phyloP scores from a whole-genome alignment of 92 coral and sea anemone species.

The Umimayanthus chanpuru region DNA sequence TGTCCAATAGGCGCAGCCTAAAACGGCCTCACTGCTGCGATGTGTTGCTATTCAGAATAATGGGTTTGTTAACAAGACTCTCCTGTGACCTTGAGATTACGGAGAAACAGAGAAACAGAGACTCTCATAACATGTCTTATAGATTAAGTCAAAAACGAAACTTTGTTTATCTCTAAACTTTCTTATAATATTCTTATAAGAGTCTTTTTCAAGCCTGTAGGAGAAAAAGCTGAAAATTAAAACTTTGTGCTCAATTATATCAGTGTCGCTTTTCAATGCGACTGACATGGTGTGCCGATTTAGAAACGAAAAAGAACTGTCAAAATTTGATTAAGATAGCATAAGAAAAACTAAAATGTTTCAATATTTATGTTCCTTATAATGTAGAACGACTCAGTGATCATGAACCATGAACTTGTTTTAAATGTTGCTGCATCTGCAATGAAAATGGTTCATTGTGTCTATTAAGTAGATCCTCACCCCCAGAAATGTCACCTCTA shows the following conservation, averaged over 20 bases:
- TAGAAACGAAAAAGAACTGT: background rate
- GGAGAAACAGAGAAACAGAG: background rate
- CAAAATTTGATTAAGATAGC: background rate
- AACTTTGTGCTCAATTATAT: too few relatives aligned
- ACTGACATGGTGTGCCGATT: too few relatives aligned
- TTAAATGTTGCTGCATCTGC: background rate
- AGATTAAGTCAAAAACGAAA: background rate
- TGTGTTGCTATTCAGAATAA: slow-evolving; percentile 38
- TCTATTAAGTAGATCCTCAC: background rate
- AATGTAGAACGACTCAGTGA: background rate
- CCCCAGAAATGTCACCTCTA: background rate
- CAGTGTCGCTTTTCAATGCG: too few relatives aligned
- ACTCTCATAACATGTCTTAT: too few relatives aligned
- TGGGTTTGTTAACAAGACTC: slow-evolving; percentile 26
- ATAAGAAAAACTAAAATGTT: too few relatives aligned
- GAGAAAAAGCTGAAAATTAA: too few relatives aligned
- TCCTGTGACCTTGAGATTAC: background rate
- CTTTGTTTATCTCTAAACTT: background rate
- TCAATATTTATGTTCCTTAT: too few relatives aligned
- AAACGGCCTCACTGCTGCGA: slow-evolving; percentile 21
- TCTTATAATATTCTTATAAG: too few relatives aligned
- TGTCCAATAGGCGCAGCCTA: slow-evolving; percentile 24
- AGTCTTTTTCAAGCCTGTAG: too few relatives aligned
- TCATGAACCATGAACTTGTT: background rate
- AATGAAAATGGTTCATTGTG: background rate